phyloP scores from a whole-genome alignment of 2,113 vertebrate species.

The Pterophyllum scalare region DNA sequence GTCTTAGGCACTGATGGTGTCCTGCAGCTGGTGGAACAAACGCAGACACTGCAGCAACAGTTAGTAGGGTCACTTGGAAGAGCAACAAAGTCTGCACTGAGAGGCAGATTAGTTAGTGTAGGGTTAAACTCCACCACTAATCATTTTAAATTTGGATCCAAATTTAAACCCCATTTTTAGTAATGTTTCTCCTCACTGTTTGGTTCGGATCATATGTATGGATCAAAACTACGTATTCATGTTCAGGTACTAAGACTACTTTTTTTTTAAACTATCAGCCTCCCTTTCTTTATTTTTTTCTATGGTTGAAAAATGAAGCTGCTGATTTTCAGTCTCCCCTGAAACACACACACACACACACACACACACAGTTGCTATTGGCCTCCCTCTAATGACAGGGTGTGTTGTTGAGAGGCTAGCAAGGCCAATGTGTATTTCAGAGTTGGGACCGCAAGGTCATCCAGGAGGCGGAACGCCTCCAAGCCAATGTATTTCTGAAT shows the following conservation, averaged over 20 bases:
- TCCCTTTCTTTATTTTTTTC: not conserved
- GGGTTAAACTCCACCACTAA: not conserved
- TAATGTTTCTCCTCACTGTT: not conserved
- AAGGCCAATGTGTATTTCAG: constrained; percentile 49
- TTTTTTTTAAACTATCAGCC: not conserved
- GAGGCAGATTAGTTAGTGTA: not conserved
- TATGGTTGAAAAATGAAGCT: not conserved
- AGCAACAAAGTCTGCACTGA: not conserved
- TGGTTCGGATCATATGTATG: too few species aligned
- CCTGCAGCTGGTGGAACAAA: not conserved
- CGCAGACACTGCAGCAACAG: not conserved
- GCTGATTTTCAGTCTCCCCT: not conserved
- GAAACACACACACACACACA: constrained; percentile 12
- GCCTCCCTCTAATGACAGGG: constrained; percentile 58
- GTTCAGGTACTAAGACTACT: not conserved
- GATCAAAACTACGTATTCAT: not conserved
- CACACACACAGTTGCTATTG: not conserved
- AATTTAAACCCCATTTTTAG: not conserved
- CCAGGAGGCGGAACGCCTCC: constrained; percentile 27
- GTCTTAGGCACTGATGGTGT: not conserved
- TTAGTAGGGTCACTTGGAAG: not conserved
- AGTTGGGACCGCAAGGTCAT: constrained; percentile 55
- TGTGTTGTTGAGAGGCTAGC: constrained; percentile 35
- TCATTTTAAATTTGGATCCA: not conserved
- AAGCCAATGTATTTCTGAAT: not conserved